phyloP scores from a whole-genome alignment of 1,140 invertebrate genomes.

The Drosophila lacteicornis region DNA sequence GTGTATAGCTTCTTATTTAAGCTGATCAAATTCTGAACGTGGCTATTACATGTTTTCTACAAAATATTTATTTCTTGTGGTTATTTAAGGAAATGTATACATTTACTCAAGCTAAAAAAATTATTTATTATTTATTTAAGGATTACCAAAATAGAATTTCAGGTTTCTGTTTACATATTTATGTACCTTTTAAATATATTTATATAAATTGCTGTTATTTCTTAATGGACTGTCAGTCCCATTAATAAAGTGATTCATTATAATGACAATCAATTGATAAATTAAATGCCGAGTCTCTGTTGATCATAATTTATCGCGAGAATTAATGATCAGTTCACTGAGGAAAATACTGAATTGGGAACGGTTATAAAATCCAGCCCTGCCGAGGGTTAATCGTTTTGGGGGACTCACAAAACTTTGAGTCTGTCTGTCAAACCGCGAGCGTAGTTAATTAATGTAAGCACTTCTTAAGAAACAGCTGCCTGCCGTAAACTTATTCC shows the following conservation, averaged over 20 bases:
- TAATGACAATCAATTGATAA: constrained; percentile 26
- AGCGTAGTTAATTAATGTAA: constrained; percentile 70
- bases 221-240: background rate
- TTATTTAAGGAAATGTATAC: too few species aligned
- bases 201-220: too few species aligned
- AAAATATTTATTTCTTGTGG: too few species aligned
- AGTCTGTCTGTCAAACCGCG: constrained; percentile 42
- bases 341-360: background rate
- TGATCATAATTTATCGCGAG: constrained; percentile 2
- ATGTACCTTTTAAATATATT: too few species aligned
- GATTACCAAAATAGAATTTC: background rate
- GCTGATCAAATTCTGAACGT: too few species aligned
- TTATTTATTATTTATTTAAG: background rate
- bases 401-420: constrained; percentile 45
- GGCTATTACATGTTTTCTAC: too few species aligned
- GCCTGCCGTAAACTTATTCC: constrained; percentile 13
- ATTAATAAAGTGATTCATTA: constrained; percentile 16
- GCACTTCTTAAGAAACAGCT: constrained; percentile 42
- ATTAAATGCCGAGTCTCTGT: constrained; percentile 1
- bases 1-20: too few species aligned
- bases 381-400: constrained; percentile 43
- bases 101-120: too few species aligned
- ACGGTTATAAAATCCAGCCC: background rate
- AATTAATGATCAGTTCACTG: background rate
- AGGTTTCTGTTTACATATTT: too few species aligned